Percentiles rank a stretch among this genome's conserved stretches.
Conservation (phyloP, 2,888 invertebrate genomes). For the Epinotia brunnichana region DNA sequence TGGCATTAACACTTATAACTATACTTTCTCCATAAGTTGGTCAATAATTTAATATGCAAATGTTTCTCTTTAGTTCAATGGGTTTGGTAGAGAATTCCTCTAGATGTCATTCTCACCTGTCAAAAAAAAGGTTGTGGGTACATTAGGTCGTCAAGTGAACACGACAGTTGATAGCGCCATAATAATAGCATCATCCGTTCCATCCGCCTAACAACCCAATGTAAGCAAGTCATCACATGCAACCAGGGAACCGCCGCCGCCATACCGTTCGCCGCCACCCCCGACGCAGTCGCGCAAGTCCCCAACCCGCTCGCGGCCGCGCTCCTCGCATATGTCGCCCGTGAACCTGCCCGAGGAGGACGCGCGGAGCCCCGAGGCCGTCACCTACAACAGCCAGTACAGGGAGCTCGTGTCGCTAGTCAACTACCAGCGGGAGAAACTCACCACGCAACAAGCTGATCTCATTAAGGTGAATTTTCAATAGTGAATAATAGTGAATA, state of each 20-base stretch:
- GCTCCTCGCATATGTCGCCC: constrained; percentile 76
- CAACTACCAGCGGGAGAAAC: constrained; percentile 95
- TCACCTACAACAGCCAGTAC: constrained; percentile 89
- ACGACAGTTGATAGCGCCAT: too few species aligned
- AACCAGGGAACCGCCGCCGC: constrained; percentile 79
- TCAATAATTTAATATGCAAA: neutral
- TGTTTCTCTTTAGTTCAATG: neutral
- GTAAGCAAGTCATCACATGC: neutral
- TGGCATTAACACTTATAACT: neutral
- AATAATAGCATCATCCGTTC: too few species aligned
- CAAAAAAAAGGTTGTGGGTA: neutral
- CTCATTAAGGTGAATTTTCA: constrained; percentile 88
- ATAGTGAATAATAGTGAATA: too few species aligned
- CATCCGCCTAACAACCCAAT: neutral
- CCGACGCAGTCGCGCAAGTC: constrained; percentile 74
- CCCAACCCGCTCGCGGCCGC: constrained; percentile 67
- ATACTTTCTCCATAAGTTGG: neutral
- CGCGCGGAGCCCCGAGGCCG: constrained; percentile 82
- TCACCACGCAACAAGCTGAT: constrained; percentile 95
- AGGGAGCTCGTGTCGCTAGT: constrained; percentile 93
- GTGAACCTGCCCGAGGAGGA: constrained; percentile 71
- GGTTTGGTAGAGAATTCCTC: neutral
- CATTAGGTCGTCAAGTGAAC: too few species aligned
- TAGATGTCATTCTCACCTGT: neutral
- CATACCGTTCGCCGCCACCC: constrained; percentile 79